Evolutionary conservation across 2,113 vertebrate species (phyloP), one percentile per base, ranked within the genome.

Genomic region (Notechis scutatus): DNA sequence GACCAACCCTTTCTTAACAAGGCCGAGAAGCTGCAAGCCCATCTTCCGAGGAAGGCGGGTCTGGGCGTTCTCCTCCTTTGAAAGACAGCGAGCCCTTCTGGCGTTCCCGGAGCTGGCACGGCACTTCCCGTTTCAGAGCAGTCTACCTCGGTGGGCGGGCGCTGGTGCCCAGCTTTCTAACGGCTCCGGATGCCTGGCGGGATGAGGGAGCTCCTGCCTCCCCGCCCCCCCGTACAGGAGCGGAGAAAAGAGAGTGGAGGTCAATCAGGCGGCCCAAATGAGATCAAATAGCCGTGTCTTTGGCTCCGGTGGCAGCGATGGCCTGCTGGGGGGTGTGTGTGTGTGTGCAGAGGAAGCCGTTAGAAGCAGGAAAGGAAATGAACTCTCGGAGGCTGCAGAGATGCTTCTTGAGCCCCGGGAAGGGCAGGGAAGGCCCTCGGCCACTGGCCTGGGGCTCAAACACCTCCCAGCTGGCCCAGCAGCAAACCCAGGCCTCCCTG

Each of bases 311-410:
- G 59, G 86, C n/a, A 1, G 9, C 18, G 3, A 18, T 3, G 23
- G 23, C 57, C 8, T 86, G 91, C n/a, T 55, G 91, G 42, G 45
- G 11, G 12, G n/a, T n/a, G n/a, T n/a, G n/a, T n/a, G n/a, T n/a
- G n/a, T n/a, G n/a, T n/a, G n/a, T n/a, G n/a, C 34, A 39, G 55
- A 23, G 34, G 29, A n/a, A 20, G 81, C 8, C 1, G n/a, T 54
- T 5, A 9, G 42, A 52, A 5, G 29, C 34, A 5, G 50, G 24
- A 42, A 24, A 88, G 42, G 57, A 34, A 50, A 57, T 9, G 18
- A 26, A 90, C 88, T 45, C 47, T 47, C 45, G 23, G 87, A 54
- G 92, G 92, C 87, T 90, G 54, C 55, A 26, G 69, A 39, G 92
- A 26, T 42, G 81, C 26, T 14, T 6, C 88, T 34, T 34, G 11